Conservation (phyloP, 2,113 vertebrate species). For the Hystrix cristata region DNA sequence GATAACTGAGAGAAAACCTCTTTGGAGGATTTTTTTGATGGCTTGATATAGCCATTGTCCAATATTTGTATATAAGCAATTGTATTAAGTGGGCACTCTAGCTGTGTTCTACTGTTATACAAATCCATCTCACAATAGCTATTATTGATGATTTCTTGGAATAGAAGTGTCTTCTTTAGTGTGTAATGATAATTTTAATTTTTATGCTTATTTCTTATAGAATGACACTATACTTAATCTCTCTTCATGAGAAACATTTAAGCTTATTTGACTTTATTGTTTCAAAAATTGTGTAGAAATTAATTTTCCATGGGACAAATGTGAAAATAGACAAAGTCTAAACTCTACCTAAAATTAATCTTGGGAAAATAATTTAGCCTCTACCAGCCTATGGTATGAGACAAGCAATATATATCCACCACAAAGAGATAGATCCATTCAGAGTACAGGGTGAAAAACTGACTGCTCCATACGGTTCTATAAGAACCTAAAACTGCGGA, state of each 20-base stretch:
- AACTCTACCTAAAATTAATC: neutral
- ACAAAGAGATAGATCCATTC: neutral
- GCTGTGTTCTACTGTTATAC: neutral
- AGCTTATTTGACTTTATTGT: neutral
- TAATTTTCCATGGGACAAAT: neutral
- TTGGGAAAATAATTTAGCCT: slow-evolving; percentile 12
- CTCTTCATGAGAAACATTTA: neutral
- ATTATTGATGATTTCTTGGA: neutral
- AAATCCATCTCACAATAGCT: neutral
- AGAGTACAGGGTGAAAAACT: neutral
- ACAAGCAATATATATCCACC: neutral
- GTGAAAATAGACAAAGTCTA: neutral
- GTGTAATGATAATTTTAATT: neutral
- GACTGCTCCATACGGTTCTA: neutral
- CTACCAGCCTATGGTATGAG: neutral
- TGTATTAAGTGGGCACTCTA: neutral
- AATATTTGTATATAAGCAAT: neutral
- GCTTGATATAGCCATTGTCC: neutral
- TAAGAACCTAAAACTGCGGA: neutral
- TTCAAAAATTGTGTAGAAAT: neutral
- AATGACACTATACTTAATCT: neutral
- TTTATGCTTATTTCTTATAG: neutral
- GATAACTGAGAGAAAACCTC: neutral
- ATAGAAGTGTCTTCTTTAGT: neutral
- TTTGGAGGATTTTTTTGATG: neutral